These are phyloP conservation scores for Callipepla californica DNA, from an alignment of 2,113 vertebrate species.

Conservation along the genomic window DNA sequence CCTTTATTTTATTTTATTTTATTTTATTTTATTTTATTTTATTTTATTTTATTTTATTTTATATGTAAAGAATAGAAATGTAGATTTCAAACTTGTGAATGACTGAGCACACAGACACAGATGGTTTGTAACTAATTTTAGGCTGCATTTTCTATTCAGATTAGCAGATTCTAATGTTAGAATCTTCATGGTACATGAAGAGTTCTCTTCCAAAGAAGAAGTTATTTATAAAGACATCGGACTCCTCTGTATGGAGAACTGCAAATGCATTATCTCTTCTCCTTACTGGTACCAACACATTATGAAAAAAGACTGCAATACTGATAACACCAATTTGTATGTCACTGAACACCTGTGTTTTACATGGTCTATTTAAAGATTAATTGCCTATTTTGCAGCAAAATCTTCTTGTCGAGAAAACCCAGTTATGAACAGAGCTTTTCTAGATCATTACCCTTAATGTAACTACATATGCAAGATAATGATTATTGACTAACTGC, in stretches of 20 bases:
- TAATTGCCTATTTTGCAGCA: constrained; percentile 32
- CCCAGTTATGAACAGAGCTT: not conserved
- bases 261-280: constrained; percentile 23
- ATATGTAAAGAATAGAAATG: not conserved
- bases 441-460: constrained; percentile 27
- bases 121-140: constrained; percentile 32
- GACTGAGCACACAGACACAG: constrained; percentile 11
- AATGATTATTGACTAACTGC: not conserved
- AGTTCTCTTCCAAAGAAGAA: not conserved
- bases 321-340: not conserved
- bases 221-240: constrained; percentile 2
- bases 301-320: constrained; percentile 31
- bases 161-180: constrained; percentile 46
- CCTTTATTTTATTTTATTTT: not conserved
- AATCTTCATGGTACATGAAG: not conserved
- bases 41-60: not conserved
- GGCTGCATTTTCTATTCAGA: constrained; percentile 12
- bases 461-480: constrained; percentile 3
- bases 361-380: constrained; percentile 48
- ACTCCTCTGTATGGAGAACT: not conserved
- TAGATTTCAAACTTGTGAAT: not conserved
- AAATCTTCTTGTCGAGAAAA: not conserved
- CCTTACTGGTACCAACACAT: not conserved
- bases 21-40: not conserved
- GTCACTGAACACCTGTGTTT: constrained; percentile 25